Evolutionary conservation across 2,113 vertebrate species (phyloP).

Genomic region (Urocitellus parryii): DNA sequence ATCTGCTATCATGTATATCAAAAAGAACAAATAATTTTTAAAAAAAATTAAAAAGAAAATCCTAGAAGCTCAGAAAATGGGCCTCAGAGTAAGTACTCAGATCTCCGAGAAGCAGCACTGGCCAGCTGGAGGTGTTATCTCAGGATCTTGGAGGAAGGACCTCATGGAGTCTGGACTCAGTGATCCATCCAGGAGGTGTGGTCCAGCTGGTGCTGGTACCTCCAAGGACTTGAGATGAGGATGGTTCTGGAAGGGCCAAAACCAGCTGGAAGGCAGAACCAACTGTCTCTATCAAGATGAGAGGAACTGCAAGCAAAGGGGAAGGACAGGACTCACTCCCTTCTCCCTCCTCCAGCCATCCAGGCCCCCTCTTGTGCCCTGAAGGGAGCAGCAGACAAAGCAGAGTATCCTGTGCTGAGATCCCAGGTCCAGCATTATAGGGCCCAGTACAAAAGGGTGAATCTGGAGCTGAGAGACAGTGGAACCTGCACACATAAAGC

Average conservation of each 20-base stretch:
- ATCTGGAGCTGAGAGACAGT: not conserved
- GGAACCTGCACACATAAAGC: not conserved
- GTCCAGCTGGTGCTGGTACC: not conserved
- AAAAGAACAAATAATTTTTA: too few species aligned
- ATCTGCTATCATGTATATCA: too few species aligned
- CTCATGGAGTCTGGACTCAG: not conserved
- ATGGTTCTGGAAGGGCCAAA: not conserved
- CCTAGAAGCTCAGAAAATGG: not conserved
- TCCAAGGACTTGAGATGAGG: not conserved
- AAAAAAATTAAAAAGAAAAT: too few species aligned
- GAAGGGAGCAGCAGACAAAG: not conserved
- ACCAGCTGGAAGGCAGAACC: not conserved
- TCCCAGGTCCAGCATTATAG: not conserved
- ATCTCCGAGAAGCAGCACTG: not conserved
- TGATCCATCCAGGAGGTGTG: not conserved
- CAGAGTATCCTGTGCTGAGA: not conserved
- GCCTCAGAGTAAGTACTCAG: not conserved
- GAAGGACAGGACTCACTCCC: not conserved
- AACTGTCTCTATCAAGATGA: not conserved
- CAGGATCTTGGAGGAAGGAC: not conserved
- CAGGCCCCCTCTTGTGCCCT: rapidly evolving
- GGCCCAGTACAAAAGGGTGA: not conserved
- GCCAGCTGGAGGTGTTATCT: not conserved
- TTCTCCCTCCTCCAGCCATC: not conserved
- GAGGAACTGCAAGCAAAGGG: not conserved